Evolutionary conservation across 2,888 invertebrate genomes (phyloP), one percentile per base, ranked within the genome.

Genomic region (Ypsolopha sequella): DNA sequence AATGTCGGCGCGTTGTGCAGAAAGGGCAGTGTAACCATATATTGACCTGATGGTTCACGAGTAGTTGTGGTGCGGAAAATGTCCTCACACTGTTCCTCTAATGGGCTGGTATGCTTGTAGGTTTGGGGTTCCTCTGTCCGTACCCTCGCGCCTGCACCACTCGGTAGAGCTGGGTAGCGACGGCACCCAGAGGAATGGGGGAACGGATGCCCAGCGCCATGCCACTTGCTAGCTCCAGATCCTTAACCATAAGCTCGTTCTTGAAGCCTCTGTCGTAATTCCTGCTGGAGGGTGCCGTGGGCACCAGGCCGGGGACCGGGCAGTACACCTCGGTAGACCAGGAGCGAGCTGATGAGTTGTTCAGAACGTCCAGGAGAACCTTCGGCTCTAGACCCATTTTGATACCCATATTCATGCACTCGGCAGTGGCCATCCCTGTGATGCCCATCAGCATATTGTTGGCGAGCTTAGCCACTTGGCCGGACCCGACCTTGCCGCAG

Each of bases 261-360:
- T 93, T 93, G 84, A 98, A 98, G 0, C 92, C 92, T 6, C 91
- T 94, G 61, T 92, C 89, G 74, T 99, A 99, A 61, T 93, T 89
- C 56, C 94, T 93, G 58, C 92, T 92, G 52, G 97, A 92, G 0
- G 99, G 99, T 0, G 96, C 95, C 41, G 93, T 94, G 39, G 92
- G 89, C 51, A 95, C 88, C 8, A 99, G 89, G 0, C 96, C 96
- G 41, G 99, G 99, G 0, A 98, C 97, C 0, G 99, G 99, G 74
- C 98, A 99, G 87, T 99, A 98, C 1, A 95, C 88, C 74, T 99
- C 98, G 0, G 96, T 96, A 1, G 96, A 93, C 99, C 99, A 99
- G 56, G 97, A 97, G 51, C 97, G 90, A 1, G 99, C 99, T 2
- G 96, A 93, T 36, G 98, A 98, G 55, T 95, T 94, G 87, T 99